A percentile compares a stretch with the other conserved stretches of the same genome.
phyloP scores from a whole-genome alignment of 2,113 vertebrate species.

The Salminus brasiliensis region DNA sequence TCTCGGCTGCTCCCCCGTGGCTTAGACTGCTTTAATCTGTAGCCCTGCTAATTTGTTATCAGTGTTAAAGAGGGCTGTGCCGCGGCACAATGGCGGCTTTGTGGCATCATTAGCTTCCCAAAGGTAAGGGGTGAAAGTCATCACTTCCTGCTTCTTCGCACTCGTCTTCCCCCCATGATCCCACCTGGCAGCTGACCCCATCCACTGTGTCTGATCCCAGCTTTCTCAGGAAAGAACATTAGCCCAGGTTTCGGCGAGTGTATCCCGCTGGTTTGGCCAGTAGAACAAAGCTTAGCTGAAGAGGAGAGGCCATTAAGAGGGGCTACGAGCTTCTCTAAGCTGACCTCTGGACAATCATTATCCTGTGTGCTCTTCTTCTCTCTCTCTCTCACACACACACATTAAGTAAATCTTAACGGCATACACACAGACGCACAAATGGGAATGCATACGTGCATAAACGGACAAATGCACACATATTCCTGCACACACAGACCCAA shows the following conservation, averaged over 20 bases:
- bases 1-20: background rate
- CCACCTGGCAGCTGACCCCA: background rate
- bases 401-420: too few relatives aligned
- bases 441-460: too few relatives aligned
- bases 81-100: background rate
- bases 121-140: conserved; percentile 33
- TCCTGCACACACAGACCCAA: conserved; percentile 16
- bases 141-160: background rate
- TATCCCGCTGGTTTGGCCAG: background rate
- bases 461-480: background rate
- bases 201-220: background rate
- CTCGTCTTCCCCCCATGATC: background rate
- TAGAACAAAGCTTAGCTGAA: conserved; percentile 6
- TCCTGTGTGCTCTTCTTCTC: conserved; percentile 12
- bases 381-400: too few relatives aligned
- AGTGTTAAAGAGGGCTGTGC: conserved; percentile 27
- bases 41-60: conserved; percentile 49
- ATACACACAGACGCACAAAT: too few relatives aligned
- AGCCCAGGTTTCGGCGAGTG: conserved; percentile 9
- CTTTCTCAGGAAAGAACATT: conserved; percentile 34
- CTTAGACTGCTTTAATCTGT: conserved; percentile 1
- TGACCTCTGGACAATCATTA: conserved; percentile 24
- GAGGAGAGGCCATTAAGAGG: conserved; percentile 25
- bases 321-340: conserved; percentile 8
- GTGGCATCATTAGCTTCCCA: conserved; percentile 40